Conservation (phyloP, 2,888 invertebrate genomes). For the Diloba caeruleocephala region DNA sequence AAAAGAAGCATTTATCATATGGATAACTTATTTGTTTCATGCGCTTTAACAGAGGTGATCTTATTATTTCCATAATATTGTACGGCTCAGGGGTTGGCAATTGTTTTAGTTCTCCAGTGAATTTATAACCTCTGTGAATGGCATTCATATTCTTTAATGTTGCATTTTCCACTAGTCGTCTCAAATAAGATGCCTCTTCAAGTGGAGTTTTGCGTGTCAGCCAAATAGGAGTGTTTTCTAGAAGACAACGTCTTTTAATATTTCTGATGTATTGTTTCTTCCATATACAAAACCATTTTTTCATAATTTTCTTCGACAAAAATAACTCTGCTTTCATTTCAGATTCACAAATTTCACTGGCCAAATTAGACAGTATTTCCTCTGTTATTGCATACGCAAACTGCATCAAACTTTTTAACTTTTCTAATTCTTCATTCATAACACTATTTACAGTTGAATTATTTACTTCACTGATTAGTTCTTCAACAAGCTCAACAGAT, state of each 20-base stretch:
- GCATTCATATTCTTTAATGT: constrained; percentile 79
- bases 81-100: constrained; percentile 72
- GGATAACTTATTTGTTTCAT: constrained; percentile 84
- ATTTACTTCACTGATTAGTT: constrained; percentile 72
- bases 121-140: constrained; percentile 78
- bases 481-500: constrained; percentile 70
- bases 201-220: constrained; percentile 72
- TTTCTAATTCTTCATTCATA: constrained; percentile 73
- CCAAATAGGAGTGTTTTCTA: constrained; percentile 85
- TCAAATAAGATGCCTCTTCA: constrained; percentile 74
- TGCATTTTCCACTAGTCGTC: constrained; percentile 69
- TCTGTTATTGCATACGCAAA: constrained; percentile 68
- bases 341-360: constrained; percentile 70
- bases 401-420: constrained; percentile 64
- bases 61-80: constrained; percentile 83
- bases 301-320: constrained; percentile 72
- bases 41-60: constrained; percentile 78
- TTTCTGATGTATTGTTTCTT: constrained; percentile 72
- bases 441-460: constrained; percentile 66
- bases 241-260: constrained; percentile 71
- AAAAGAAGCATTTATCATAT: constrained; percentile 83
- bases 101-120: constrained; percentile 73
- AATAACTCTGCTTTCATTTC: constrained; percentile 80
- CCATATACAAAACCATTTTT: constrained; percentile 81
- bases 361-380: constrained; percentile 70